phyloP scores from a whole-genome alignment of 1,140 invertebrate genomes.

The Eupeodes corollae region DNA sequence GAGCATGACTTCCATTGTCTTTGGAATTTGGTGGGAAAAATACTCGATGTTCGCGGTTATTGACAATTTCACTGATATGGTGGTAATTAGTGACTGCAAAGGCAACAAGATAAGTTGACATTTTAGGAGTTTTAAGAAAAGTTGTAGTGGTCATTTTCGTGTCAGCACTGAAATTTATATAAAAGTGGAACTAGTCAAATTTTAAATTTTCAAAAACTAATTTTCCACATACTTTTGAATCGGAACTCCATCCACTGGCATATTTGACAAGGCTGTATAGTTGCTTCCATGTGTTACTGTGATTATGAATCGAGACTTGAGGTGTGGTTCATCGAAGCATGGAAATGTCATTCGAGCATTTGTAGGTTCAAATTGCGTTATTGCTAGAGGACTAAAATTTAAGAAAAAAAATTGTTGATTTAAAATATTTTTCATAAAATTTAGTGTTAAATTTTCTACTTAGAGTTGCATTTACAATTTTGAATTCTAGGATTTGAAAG shows the following conservation, averaged over 20 bases:
- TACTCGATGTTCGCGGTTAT: constrained; percentile 51
- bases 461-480: too few relatives aligned
- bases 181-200: too few relatives aligned
- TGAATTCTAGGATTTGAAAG: too few relatives aligned
- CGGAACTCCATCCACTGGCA: constrained; percentile 29
- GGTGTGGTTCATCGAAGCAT: constrained; percentile 78
- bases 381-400: constrained; percentile 51
- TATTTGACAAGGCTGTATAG: constrained; percentile 48
- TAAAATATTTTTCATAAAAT: too few relatives aligned
- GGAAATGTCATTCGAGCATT: constrained; percentile 73
- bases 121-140: constrained; percentile 46
- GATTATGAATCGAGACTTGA: constrained; percentile 60
- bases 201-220: too few relatives aligned
- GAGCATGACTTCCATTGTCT: constrained; percentile 45
- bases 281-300: constrained; percentile 42
- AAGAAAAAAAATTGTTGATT: neutral
- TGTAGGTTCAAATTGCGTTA: constrained; percentile 70
- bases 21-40: constrained; percentile 38
- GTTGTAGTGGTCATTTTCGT: constrained; percentile 20
- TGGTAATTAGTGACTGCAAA: constrained; percentile 58
- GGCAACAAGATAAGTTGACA: constrained; percentile 66
- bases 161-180: too few relatives aligned
- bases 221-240: constrained; percentile 9
- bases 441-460: too few relatives aligned
- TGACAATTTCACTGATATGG: constrained; percentile 24